phyloP scores from a whole-genome alignment of 1,140 invertebrate species.

The Drosophila santomea region DNA sequence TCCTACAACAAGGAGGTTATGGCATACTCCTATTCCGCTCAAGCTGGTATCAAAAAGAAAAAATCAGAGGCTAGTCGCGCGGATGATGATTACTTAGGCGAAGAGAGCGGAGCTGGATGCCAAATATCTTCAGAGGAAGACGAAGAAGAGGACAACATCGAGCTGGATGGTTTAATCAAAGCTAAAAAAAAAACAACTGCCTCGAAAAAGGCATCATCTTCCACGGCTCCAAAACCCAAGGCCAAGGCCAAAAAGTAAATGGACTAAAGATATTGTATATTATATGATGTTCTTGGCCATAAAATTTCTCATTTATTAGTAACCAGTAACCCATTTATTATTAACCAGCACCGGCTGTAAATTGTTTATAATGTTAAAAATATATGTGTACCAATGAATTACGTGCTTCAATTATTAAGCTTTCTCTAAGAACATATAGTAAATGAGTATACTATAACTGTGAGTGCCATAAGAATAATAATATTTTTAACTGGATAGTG shows the following conservation, averaged over 20 bases:
- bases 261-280: neutral
- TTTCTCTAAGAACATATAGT: no score
- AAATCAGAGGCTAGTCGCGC: constrained; percentile 81
- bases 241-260: constrained; percentile 62
- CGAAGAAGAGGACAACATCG: constrained; percentile 88
- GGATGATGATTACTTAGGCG: constrained; percentile 77
- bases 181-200: constrained; percentile 66
- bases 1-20: constrained; percentile 94
- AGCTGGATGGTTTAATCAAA: constrained; percentile 92
- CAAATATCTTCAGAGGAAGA: constrained; percentile 82
- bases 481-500: no score
- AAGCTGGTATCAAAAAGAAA: constrained; percentile 87
- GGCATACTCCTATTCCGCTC: constrained; percentile 89
- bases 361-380: constrained; percentile 1
- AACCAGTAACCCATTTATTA: no score
- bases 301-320: neutral
- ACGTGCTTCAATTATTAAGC: no score
- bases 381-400: neutral
- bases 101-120: constrained; percentile 81
- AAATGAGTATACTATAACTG: no score
- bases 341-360: neutral
- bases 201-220: constrained; percentile 48
- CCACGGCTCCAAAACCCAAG: constrained; percentile 55
- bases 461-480: no score
- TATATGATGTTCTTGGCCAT: constrained; percentile 10